Percentiles rank a stretch among this genome's conserved stretches.
phyloP scores from a whole-genome alignment of 2,113 vertebrate genomes.

The Balaeniceps rex region DNA sequence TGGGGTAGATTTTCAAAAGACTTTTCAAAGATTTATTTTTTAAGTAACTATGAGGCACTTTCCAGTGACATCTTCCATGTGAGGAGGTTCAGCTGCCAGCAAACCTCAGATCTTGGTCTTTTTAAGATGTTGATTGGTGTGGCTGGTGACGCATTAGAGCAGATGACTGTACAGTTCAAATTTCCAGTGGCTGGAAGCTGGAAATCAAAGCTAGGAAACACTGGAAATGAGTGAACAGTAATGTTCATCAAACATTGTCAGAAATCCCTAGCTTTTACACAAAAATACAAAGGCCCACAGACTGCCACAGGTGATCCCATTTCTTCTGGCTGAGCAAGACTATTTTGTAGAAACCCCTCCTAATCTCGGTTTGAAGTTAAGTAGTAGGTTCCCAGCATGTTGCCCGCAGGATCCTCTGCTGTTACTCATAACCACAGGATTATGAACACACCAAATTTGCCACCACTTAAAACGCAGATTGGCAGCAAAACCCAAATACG shows the following conservation, averaged over 20 bases:
- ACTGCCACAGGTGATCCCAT: not conserved
- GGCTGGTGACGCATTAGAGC: not conserved
- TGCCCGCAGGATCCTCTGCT: not conserved
- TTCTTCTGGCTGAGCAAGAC: not conserved
- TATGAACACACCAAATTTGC: not conserved
- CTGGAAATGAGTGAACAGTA: not conserved
- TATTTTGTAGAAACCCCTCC: not conserved
- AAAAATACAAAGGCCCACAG: not conserved
- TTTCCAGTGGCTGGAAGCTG: not conserved
- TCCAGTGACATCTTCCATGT: not conserved
- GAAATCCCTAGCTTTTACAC: not conserved
- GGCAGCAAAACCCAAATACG: not conserved
- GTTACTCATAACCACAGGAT: not conserved
- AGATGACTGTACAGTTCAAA: not conserved
- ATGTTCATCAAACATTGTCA: not conserved
- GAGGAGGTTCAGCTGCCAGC: not conserved
- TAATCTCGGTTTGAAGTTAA: not conserved
- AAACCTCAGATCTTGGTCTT: not conserved
- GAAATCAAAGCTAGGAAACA: not conserved
- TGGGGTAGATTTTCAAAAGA: not conserved
- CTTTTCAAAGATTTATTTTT: not conserved
- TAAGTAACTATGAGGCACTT: not conserved
- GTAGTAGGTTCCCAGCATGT: not conserved
- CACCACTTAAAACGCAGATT: not conserved
- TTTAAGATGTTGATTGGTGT: not conserved